Evolutionary conservation across 2,113 vertebrate species (phyloP), one percentile per base, ranked within the genome.

Genomic region (Zingel zingel): DNA sequence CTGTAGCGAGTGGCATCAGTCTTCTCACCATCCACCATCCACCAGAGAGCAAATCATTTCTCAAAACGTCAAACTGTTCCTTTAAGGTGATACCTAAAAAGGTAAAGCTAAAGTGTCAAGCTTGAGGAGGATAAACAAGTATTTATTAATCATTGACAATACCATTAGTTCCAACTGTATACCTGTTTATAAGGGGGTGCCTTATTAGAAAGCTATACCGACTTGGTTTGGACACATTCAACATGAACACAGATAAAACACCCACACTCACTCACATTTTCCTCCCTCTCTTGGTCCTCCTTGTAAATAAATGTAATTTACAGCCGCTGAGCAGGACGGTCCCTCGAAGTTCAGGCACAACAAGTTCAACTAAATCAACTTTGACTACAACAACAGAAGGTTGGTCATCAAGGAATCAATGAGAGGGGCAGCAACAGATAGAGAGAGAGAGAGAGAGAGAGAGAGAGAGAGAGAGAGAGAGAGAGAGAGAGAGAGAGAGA

Each of bases 291-390:
- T n/a, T 59, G 72, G 58, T 71, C 48, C 61, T 63, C 80, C 81
- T 80, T 70, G 81, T 91, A 83, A 86, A 91, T 87, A 90, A 88
- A 88, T 83, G 63, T 89, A 88, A 90, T 92, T 91, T 94, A 91
- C 70, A 61, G 83, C 86, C 80, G 18, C 85, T 47, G 72, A 89
- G 77, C 87, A 65, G 81, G 74, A 57, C 39, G 50, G 72, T 68
- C 79, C 85, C 77, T 84, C 58, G 3, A 72, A 85, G 85, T 77
- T 87, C 70, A 70, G 76, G 39, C 80, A 67, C 67, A 23, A 67
- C 70, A 61, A 63, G 54, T 53, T 82, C 72, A 67, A 70, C 79
- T 92, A 91, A 93, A 93, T 93, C 90, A 92, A 83, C 81, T 73
- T 69, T 13, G 50, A 85, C 65, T 43, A 51, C 61, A 61, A 75